Evolutionary conservation across 2,888 invertebrate species (phyloP).

Genomic region (Drosophila dives): DNA sequence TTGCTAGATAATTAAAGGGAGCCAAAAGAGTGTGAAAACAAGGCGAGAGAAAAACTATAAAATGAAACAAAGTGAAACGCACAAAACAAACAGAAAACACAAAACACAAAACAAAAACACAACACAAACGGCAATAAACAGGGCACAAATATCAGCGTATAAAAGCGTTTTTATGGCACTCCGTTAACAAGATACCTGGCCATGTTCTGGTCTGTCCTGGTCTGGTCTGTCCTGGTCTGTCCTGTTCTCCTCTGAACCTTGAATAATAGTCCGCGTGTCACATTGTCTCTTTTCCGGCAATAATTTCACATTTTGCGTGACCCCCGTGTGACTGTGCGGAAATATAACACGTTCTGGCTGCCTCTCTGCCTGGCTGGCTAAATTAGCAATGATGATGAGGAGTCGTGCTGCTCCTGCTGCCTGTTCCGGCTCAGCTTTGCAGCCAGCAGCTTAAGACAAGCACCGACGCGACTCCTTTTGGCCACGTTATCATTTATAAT

Average conservation of each 20-base stretch:
- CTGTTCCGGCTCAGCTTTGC: conserved; percentile 26
- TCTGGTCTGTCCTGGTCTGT: background rate
- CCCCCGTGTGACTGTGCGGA: conserved; percentile 54
- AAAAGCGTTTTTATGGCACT: conserved; percentile 62
- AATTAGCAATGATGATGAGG: conserved; percentile 75
- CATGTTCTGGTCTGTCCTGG: conserved; percentile 3
- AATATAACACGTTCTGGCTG: conserved; percentile 59
- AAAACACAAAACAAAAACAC: conserved; percentile 16
- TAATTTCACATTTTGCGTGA: conserved; percentile 73
- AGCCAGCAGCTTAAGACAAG: conserved; percentile 62
- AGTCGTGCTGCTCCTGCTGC: conserved; percentile 27
- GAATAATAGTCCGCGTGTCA: conserved; percentile 70
- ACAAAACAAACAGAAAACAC: conserved; percentile 12
- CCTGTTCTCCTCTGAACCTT: conserved; percentile 35
- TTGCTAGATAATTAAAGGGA: conserved; percentile 72
- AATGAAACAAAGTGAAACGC: conserved; percentile 59
- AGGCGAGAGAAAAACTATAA: conserved; percentile 73
- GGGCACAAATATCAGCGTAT: conserved; percentile 60
- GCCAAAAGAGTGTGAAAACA: conserved; percentile 56
- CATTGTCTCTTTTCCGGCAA: conserved; percentile 73
- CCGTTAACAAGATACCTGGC: conserved; percentile 34
- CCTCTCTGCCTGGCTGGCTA: conserved; percentile 35
- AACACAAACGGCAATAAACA: conserved; percentile 22
- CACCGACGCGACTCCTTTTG: conserved; percentile 54
- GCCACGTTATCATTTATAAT: conserved; percentile 80